Evolutionary conservation across 1,140 invertebrate species (phyloP), one percentile per base, ranked within the genome.

Genomic region (Lepeophtheirus salmonis): DNA sequence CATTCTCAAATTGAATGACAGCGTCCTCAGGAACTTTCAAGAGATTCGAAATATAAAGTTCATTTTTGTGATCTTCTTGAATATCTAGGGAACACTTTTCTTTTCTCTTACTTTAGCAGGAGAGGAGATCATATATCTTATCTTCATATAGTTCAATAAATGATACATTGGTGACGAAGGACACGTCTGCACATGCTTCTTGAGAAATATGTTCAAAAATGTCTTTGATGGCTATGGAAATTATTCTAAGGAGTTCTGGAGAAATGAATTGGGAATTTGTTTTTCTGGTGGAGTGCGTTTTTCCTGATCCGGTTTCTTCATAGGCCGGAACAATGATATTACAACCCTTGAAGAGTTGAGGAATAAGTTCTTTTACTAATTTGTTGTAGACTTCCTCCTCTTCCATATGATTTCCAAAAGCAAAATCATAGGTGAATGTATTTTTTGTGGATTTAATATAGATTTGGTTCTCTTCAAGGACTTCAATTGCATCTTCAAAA

Each of bases 271-370:
- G 21, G 4, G 18, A 26, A 48, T 65, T 59, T 10, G 68, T 69
- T 17, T 88, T 91, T 1, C 89, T 89, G 88, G 94, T 94, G 0
- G 87, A 84, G 71, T 83, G 80, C 0, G 89, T 95, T 71, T 94
- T 95, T 0, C 89, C 89, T 64, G 86, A 89, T 6, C 89, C 89
- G 1, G 89, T 95, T 71, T 94, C 89, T 0, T 89, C 89, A 74
- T 95, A 95, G 0, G 90, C 89, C 48, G 89, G 67, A 63, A 91
- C 84, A 14, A 89, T 95, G 0, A 89, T 82, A 77, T 95, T 95
- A 67, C 87, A 90, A 4, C 85, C 88, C 73, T 88, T 78, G 71
- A 91, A 88, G 49, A 89, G 72, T 67, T 83, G 83, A 13, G 77
- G 72, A 16, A 95, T 77, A 55, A 92, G 77, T 17, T 75, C 71